These are phyloP conservation scores for Diabrotica undecimpunctata DNA, from an alignment of 1,140 invertebrate species.

Conservation along the genomic window DNA sequence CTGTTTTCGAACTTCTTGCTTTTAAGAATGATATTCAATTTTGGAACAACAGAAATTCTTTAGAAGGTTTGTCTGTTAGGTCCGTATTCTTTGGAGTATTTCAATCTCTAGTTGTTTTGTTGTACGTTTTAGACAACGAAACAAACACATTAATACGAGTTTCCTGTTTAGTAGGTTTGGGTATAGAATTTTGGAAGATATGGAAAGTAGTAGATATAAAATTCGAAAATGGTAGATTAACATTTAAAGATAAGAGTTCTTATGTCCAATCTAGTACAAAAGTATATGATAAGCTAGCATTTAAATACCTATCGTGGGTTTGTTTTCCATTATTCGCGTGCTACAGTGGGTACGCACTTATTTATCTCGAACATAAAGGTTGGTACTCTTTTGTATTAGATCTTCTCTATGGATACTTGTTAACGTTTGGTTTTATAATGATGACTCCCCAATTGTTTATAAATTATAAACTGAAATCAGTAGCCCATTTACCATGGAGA, in stretches of 20 bases:
- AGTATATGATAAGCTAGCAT: conserved; percentile 92
- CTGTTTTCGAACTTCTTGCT: conserved; percentile 95
- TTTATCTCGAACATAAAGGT: conserved; percentile 97
- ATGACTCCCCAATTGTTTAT: conserved; percentile 99
- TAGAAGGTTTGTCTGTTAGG: conserved; percentile 95
- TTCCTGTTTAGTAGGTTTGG: conserved; percentile 86
- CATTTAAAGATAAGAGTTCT: conserved; percentile 90
- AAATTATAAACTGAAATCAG: conserved; percentile 98
- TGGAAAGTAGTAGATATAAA: conserved; percentile 91
- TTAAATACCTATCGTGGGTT: conserved; percentile 93
- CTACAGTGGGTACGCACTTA: conserved; percentile 93
- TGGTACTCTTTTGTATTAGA: conserved; percentile 83
- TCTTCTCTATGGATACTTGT: conserved; percentile 96
- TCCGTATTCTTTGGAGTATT: conserved; percentile 99
- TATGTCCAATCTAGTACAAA: conserved; percentile 95
- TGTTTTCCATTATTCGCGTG: conserved; percentile 89
- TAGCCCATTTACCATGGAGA: conserved; percentile 97
- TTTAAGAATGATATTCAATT: conserved; percentile 99
- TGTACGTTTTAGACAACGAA: conserved; percentile 98
- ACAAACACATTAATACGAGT: conserved; percentile 94
- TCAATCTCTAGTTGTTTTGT: conserved; percentile 89
- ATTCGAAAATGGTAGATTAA: conserved; percentile 72
- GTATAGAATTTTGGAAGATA: conserved; percentile 99
- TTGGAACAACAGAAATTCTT: conserved; percentile 95
- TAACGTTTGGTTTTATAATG: conserved; percentile 99